Evolutionary conservation across 2,797 vertebrate species (phyloP), one percentile per base, ranked within the genome.

Genomic region (Ispidina picta): DNA sequence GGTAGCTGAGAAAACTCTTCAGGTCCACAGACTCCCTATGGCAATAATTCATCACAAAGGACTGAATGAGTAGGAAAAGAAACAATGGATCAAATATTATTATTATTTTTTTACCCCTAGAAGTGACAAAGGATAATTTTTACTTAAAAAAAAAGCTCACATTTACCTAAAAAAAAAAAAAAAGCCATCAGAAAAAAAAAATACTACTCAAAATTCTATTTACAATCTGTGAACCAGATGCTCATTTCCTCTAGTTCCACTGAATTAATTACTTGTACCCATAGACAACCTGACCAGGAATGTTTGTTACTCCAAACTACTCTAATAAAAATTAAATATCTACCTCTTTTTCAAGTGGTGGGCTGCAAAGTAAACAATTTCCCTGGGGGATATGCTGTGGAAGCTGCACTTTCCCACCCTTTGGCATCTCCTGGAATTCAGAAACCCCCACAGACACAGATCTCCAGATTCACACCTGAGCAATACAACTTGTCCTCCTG

Each of bases 381-480:
- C 54, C 90, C 76, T 73, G 37, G 48, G 51, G 18, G 60, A 66
- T 66, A 46, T 14, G 60, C 70, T 73, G 70, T 31, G 68, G 66
- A 83, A 86, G 23, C 8, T 43, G 77, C 88, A 39, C 55, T 76
- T 94, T 49, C 85, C 92, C 76, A 76, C 54, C 49, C 92, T 95
- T 94, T 90, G 85, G 86, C 93, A 68, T 79, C 88, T 73, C 68
- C 44, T 69, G 91, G 91, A 93, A 88, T 86, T 83, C 91, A 91
- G 94, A 96, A 94, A 84, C 69, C 69, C 82, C 94, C 73, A 92
- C 44, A 79, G 13, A 37, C 52, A 18, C 39, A 55, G n/a, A 92
- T 54, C 88, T 93, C 69, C 71, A 92, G 94, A 62, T 88, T 95
- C 96, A 91, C 95, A 94, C 95, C 96, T 95, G 96, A 96, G 96